phyloP scores from a whole-genome alignment of 1,140 invertebrate species.

The Drosophila cardini region DNA sequence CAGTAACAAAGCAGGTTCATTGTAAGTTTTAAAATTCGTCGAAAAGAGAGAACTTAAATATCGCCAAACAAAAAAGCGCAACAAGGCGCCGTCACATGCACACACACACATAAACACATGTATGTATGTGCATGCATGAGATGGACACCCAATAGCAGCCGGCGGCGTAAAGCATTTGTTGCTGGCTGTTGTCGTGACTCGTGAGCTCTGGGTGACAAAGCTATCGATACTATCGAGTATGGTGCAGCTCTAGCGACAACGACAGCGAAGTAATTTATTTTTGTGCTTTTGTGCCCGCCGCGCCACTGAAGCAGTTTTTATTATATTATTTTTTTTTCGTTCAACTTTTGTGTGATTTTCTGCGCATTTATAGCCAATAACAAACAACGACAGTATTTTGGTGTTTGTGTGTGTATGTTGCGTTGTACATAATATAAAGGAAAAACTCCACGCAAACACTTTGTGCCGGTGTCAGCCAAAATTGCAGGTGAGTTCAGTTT shows the following conservation, averaged over 20 bases:
- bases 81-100: constrained; percentile 8
- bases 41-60: background rate
- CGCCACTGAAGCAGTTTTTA: constrained; percentile 51
- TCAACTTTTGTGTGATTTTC: constrained; percentile 51
- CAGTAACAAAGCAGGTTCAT: background rate
- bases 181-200: constrained; percentile 15
- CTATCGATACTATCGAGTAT: constrained; percentile 49
- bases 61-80: constrained; percentile 1
- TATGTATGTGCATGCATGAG: background rate
- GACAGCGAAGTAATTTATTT: constrained; percentile 36
- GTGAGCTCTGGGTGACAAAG: constrained; percentile 20
- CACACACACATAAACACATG: background rate
- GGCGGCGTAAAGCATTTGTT: constrained; percentile 5
- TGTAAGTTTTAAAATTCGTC: constrained; percentile 15
- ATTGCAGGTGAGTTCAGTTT: constrained; percentile 38
- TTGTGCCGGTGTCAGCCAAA: constrained; percentile 46
- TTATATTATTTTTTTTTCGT: constrained; percentile 58
- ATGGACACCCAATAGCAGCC: constrained; percentile 11
- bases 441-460: constrained; percentile 52
- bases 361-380: constrained; percentile 39
- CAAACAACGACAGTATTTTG: constrained; percentile 39
- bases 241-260: constrained; percentile 29
- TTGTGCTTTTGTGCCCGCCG: constrained; percentile 52
- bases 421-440: constrained; percentile 25
- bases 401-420: constrained; percentile 49